These are phyloP conservation scores for Lasioglossum baleicum DNA, from an alignment of 1,140 invertebrate species.

Conservation along the genomic window DNA sequence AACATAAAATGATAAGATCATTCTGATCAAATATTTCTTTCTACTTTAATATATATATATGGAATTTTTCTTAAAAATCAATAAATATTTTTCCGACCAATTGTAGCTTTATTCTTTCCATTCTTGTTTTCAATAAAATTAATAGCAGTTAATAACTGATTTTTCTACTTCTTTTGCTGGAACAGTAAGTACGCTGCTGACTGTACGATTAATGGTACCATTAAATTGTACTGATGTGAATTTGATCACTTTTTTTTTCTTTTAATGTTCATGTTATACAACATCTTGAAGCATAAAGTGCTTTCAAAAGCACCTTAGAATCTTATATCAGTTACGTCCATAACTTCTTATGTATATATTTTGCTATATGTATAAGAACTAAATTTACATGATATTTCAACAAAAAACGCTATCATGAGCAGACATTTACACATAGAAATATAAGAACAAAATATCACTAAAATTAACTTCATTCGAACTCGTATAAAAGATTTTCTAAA, in stretches of 20 bases:
- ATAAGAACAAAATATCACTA: slow-evolving; percentile 76
- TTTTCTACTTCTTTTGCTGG: slow-evolving; percentile 43
- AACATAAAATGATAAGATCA: slow-evolving; percentile 48
- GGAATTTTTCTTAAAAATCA: slow-evolving; percentile 54
- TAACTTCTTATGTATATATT: slow-evolving; percentile 67
- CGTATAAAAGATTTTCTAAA: slow-evolving; percentile 73
- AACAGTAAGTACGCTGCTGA: slow-evolving; percentile 74
- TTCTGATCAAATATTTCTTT: slow-evolving; percentile 51
- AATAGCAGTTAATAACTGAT: slow-evolving; percentile 42
- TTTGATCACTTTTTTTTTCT: slow-evolving; percentile 59
- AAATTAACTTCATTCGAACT: slow-evolving; percentile 70
- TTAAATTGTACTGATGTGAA: slow-evolving; percentile 76
- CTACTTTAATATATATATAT: slow-evolving; percentile 66
- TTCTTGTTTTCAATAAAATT: slow-evolving; percentile 36
- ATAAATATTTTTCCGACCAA: slow-evolving; percentile 54
- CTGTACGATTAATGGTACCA: slow-evolving; percentile 71
- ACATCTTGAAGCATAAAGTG: slow-evolving; percentile 55
- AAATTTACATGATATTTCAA: slow-evolving; percentile 79
- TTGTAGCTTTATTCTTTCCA: slow-evolving; percentile 13
- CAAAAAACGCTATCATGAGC: slow-evolving; percentile 76
- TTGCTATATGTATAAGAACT: slow-evolving; percentile 65
- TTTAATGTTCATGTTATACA: slow-evolving; percentile 47
- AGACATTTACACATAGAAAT: slow-evolving; percentile 78
- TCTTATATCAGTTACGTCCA: slow-evolving; percentile 62
- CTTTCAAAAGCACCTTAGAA: slow-evolving; percentile 48